Base-by-base conservation (phyloP, 2,113 vertebrate genomes). In the Pongo pygmaeus region DNA sequence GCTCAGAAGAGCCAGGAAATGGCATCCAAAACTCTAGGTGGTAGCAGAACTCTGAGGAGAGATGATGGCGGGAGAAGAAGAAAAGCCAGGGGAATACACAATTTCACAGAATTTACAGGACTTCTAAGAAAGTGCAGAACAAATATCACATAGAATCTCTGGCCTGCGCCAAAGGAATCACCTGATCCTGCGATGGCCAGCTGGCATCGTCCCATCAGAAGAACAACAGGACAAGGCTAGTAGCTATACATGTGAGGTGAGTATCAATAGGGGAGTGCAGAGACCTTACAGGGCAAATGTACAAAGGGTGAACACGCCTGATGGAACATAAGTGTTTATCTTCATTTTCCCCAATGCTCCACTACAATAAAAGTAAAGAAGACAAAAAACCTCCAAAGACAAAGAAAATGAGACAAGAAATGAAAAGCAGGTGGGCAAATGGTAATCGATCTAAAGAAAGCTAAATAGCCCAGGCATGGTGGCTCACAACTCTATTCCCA, bases 121-220 rank as follows among this genome's bases (percentile, higher is more conserved):
- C 84, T 48, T 74, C 52, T 67, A 69, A 72, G 48, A 55, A 35
- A 50, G 77, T 50, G 4, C 23, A 77, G 22, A 95, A 94, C 38
- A 85, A 95, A 97, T 74, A 83, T 43, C 77, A 17, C 67, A 17
- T 55, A 67, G 23, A 87, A 85, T 4, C 20, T 95, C 92, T 97
- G 80, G 43, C n/a, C 20, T 88, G 35, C 69, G 84, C 30, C 12
- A 43, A 90, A 83, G 38, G 8, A 86, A 52, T 46, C 43, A 35
- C 27, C 75, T 35, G n/a, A 43, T 40, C 59, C 16, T 40, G 46
- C 1, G 27, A 55, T 40, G 64, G 25, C 16, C 50, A 16, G 61
- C 8, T 17, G 17, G 25, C 10, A 32, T 48, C 57, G 74, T 94
- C 72, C 30, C 70, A 22, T 46, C 9, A 91, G 61, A 80, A 92